Evolutionary conservation across 2,888 invertebrate genomes (phyloP).

Genomic region (Cerastoderma edule): DNA sequence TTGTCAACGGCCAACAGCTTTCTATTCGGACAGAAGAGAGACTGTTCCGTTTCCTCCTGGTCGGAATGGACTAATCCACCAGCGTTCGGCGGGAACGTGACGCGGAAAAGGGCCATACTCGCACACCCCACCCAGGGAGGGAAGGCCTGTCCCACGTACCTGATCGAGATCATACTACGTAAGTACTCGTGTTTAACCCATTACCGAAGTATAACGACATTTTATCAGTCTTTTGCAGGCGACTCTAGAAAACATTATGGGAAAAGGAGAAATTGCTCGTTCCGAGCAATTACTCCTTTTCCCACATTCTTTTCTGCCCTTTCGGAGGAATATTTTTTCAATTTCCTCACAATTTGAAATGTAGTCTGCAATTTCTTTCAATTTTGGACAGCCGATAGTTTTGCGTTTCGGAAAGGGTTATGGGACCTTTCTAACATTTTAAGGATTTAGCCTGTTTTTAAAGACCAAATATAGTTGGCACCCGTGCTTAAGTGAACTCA

Average conservation of each 20-base stretch:
- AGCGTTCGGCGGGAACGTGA: background rate
- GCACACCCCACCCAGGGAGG: background rate
- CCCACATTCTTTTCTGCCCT: background rate
- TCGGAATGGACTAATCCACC: background rate
- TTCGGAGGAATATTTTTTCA: no score
- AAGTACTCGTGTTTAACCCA: no score
- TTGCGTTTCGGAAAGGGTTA: no score
- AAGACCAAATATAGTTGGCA: no score
- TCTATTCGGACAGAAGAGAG: background rate
- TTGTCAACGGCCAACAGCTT: background rate
- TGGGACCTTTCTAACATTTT: no score
- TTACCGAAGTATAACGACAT: no score
- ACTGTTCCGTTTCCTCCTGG: constrained; percentile 15
- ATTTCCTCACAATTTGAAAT: no score
- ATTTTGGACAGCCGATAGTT: no score
- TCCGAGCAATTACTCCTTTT: background rate
- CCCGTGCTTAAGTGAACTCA: no score
- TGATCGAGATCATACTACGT: background rate
- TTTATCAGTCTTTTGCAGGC: no score
- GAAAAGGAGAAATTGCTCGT: constrained; percentile 4
- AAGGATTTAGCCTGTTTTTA: no score
- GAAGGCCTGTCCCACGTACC: background rate
- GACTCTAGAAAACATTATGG: constrained; percentile 13
- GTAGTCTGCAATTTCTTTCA: no score
- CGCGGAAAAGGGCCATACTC: background rate